A percentile compares a stretch with the other conserved stretches of the same genome.
Conservation (phyloP, 2,113 vertebrate genomes). For the Numida meleagris region DNA sequence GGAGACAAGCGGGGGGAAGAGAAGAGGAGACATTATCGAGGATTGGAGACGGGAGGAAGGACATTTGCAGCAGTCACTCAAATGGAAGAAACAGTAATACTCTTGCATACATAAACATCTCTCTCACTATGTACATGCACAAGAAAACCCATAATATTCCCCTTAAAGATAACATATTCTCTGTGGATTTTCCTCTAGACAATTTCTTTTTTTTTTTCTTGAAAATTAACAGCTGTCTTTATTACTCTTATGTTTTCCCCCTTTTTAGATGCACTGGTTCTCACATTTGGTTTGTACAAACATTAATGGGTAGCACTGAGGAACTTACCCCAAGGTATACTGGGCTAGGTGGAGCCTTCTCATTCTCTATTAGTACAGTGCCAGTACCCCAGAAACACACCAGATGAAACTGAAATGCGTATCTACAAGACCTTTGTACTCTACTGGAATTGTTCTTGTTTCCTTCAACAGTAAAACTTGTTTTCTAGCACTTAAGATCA, state of each 20-base stretch:
- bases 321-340: background rate
- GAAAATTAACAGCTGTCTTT: background rate
- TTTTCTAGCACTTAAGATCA: background rate
- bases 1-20: background rate
- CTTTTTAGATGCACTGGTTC: background rate
- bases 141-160: background rate
- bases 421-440: too few relatives aligned
- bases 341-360: background rate
- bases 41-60: background rate
- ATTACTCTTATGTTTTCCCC: background rate
- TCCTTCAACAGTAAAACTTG: background rate
- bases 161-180: background rate
- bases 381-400: background rate
- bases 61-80: background rate
- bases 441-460: background rate
- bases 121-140: background rate
- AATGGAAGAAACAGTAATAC: background rate
- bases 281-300: background rate
- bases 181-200: background rate
- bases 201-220: background rate
- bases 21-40: background rate
- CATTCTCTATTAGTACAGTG: background rate
- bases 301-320: background rate
- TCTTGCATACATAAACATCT: background rate
- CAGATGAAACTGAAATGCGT: background rate